Percentiles rank a stretch among this genome's conserved stretches.
These are phyloP conservation scores for Acronicta psi DNA, from an alignment of 2,888 invertebrate genomes.

Conservation along the genomic window DNA sequence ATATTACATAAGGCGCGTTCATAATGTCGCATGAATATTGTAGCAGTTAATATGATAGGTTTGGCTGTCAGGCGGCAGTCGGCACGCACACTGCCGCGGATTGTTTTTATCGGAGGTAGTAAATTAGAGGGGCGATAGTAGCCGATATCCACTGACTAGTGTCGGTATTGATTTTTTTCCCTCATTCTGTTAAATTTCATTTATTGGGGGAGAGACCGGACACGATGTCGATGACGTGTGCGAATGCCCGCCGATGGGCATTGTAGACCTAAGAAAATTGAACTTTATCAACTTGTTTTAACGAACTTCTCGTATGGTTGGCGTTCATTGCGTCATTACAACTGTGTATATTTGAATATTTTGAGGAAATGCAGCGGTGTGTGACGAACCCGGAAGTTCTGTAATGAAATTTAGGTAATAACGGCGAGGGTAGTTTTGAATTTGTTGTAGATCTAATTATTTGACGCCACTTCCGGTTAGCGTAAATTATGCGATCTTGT, in stretches of 20 bases:
- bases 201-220: slow-evolving; percentile 86
- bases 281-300: slow-evolving; percentile 34
- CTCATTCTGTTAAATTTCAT: slow-evolving; percentile 89
- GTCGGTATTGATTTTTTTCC: slow-evolving; percentile 88
- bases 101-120: slow-evolving; percentile 86
- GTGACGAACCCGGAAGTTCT: slow-evolving; percentile 40
- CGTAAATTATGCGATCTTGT: too few species aligned
- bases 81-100: slow-evolving; percentile 69
- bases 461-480: slow-evolving; percentile 28
- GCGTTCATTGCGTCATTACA: slow-evolving; percentile 33
- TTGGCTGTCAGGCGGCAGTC: slow-evolving; percentile 47
- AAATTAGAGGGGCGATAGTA: slow-evolving; percentile 87
- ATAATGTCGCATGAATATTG: slow-evolving; percentile 81
- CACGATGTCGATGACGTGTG: slow-evolving; percentile 74
- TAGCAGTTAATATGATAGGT: slow-evolving; percentile 68
- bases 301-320: slow-evolving; percentile 31
- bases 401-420: slow-evolving; percentile 18
- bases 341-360: slow-evolving; percentile 14
- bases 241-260: slow-evolving; percentile 52
- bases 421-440: slow-evolving; percentile 47
- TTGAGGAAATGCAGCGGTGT: slow-evolving; percentile 38
- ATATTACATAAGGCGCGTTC: slow-evolving; percentile 75
- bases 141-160: slow-evolving; percentile 78
- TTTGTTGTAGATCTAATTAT: slow-evolving; percentile 27
- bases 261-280: slow-evolving; percentile 58